These are phyloP conservation scores for Typhlichthys eigenmanni DNA, from an alignment of 2,797 vertebrate genomes.

Conservation along the genomic window DNA sequence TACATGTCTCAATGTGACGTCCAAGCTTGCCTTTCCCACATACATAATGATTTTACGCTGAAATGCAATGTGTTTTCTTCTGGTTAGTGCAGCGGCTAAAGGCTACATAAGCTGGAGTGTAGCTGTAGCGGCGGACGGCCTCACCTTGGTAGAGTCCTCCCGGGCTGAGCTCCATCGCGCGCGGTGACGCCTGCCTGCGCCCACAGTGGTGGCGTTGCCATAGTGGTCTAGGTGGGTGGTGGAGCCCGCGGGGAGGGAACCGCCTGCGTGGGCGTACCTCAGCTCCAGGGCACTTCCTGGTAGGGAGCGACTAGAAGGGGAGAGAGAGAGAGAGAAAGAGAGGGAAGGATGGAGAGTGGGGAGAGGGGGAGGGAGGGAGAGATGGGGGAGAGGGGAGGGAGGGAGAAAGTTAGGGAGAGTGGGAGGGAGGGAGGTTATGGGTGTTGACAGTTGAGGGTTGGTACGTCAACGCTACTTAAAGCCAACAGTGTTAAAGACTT, in stretches of 20 bases:
- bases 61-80: no score
- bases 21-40: no score
- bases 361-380: not conserved
- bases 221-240: constrained; percentile 84
- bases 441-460: not conserved
- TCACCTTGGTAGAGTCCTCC: constrained; percentile 86
- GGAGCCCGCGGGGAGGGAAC: constrained; percentile 75
- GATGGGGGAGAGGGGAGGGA: not conserved
- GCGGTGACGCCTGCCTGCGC: constrained; percentile 79
- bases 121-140: not conserved
- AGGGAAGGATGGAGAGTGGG: not conserved
- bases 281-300: constrained; percentile 89
- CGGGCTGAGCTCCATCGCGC: constrained; percentile 85
- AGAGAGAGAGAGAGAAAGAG: not conserved
- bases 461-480: constrained; percentile 6
- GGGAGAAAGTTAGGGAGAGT: not conserved
- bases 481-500: constrained; percentile 18
- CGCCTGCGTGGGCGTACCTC: constrained; percentile 84
- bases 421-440: not conserved
- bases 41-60: no score
- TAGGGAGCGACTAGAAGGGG: constrained; percentile 76
- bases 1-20: not conserved
- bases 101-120: no score
- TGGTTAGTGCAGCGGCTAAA: no score
- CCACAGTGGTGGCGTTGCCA: constrained; percentile 73